Conservation (phyloP, 2,888 invertebrate genomes). For the Parnassius apollo region DNA sequence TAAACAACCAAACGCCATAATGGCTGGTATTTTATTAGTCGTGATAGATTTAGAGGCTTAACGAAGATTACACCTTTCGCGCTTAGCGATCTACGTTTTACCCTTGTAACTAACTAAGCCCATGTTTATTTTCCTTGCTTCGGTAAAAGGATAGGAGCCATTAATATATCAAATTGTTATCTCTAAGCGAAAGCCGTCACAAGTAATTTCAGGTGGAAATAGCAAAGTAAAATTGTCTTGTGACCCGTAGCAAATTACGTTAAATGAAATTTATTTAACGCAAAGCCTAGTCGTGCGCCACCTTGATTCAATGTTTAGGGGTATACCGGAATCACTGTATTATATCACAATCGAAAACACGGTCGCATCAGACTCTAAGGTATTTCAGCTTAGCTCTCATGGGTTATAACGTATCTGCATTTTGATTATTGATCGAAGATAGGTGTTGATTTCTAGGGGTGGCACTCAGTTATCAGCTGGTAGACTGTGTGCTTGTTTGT, state of each 20-base stretch:
- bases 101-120: constrained; percentile 23
- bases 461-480: too few species aligned
- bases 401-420: too few species aligned
- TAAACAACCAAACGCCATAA: constrained; percentile 20
- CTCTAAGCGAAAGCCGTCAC: constrained; percentile 19
- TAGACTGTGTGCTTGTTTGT: too few species aligned
- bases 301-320: too few species aligned
- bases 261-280: constrained; percentile 15
- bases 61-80: constrained; percentile 28
- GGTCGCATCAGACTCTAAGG: too few species aligned
- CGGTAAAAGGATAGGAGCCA: constrained; percentile 23
- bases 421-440: too few species aligned
- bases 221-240: constrained; percentile 13
- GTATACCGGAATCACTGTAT: too few species aligned
- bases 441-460: too few species aligned
- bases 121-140: constrained; percentile 22
- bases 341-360: too few species aligned
- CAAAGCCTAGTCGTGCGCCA: too few species aligned
- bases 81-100: constrained; percentile 24
- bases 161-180: constrained; percentile 26
- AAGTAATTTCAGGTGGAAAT: constrained; percentile 15
- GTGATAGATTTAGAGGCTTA: constrained; percentile 30
- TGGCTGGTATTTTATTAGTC: constrained; percentile 24
- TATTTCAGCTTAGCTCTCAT: too few species aligned
- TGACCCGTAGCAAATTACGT: constrained; percentile 9